Evolutionary conservation across 2,888 invertebrate species (phyloP).

Genomic region (Pristionchus japonicus): DNA sequence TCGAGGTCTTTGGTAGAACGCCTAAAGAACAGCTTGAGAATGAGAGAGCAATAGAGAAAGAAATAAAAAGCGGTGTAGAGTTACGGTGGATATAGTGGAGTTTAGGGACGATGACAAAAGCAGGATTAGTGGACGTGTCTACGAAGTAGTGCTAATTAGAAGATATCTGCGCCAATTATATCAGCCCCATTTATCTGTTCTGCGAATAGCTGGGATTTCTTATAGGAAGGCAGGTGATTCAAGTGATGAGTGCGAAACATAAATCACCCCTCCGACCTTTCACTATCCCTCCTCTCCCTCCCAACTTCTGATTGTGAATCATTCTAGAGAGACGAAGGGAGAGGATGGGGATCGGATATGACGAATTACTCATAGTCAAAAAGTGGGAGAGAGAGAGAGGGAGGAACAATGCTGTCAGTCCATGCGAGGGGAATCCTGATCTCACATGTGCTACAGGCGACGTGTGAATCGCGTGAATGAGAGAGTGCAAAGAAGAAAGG

Average conservation of each 20-base stretch:
- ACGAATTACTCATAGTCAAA: neutral
- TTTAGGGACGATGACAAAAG: neutral
- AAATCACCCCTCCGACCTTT: conserved; percentile 40
- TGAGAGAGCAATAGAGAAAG: neutral
- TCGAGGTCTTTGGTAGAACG: neutral
- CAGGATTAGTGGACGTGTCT: neutral
- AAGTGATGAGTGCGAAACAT: conserved; percentile 16
- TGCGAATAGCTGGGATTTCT: neutral
- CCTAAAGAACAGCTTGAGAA: neutral
- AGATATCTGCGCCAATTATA: neutral
- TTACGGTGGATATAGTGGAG: conserved; percentile 14
- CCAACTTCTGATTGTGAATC: conserved; percentile 31
- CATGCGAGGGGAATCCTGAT: neutral
- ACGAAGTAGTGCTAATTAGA: neutral
- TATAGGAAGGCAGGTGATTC: conserved; percentile 12
- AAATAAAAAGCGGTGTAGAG: neutral
- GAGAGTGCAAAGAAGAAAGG: neutral
- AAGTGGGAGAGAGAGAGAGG: neutral
- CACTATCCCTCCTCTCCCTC: neutral
- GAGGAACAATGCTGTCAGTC: neutral
- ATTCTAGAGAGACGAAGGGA: neutral
- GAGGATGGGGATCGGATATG: neutral
- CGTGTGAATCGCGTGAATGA: no score
- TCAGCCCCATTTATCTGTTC: neutral
- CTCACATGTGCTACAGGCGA: neutral